phyloP scores from a whole-genome alignment of 2,797 vertebrate genomes.

The Kryptopterus vitreolus region DNA sequence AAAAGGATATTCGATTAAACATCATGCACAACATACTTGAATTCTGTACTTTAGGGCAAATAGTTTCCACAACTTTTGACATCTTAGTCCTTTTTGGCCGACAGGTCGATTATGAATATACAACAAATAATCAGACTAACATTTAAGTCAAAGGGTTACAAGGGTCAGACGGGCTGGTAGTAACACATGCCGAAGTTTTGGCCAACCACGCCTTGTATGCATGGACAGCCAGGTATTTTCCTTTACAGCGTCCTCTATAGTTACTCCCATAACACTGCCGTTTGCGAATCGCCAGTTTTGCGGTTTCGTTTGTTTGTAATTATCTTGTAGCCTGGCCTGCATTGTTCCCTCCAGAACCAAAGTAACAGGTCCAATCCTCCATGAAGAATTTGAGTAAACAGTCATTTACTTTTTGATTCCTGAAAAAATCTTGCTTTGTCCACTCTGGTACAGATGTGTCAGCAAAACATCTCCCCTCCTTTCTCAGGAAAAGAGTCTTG shows the following conservation, averaged over 20 bases:
- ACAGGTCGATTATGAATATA: conserved; percentile 44
- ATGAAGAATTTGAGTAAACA: conserved; percentile 18
- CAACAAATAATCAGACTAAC: conserved; percentile 44
- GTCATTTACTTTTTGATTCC: conserved; percentile 14
- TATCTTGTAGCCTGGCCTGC: conserved; percentile 14
- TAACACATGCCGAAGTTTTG: conserved; percentile 47
- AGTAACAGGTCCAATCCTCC: conserved; percentile 22
- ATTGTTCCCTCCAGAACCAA: not conserved
- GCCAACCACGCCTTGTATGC: conserved; percentile 43
- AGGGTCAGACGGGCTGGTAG: conserved; percentile 42
- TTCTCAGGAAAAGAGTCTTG: conserved; percentile 23
- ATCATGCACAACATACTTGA: conserved; percentile 74
- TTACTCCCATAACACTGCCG: conserved; percentile 46
- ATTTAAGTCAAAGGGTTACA: conserved; percentile 43
- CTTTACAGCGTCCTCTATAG: conserved; percentile 40
- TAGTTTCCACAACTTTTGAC: conserved; percentile 29
- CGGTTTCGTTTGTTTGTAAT: not conserved
- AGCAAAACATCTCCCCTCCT: conserved; percentile 14
- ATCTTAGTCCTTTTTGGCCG: conserved; percentile 31
- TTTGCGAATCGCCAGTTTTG: conserved; percentile 32
- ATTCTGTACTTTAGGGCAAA: conserved; percentile 56
- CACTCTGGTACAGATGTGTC: conserved; percentile 6
- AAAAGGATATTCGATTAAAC: conserved; percentile 65
- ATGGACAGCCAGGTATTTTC: conserved; percentile 40
- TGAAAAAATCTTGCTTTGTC: conserved; percentile 21